Percentiles rank a stretch among this genome's conserved stretches.
These are phyloP conservation scores for Stictonetta naevosa DNA, from an alignment of 2,113 vertebrate species.

Conservation along the genomic window DNA sequence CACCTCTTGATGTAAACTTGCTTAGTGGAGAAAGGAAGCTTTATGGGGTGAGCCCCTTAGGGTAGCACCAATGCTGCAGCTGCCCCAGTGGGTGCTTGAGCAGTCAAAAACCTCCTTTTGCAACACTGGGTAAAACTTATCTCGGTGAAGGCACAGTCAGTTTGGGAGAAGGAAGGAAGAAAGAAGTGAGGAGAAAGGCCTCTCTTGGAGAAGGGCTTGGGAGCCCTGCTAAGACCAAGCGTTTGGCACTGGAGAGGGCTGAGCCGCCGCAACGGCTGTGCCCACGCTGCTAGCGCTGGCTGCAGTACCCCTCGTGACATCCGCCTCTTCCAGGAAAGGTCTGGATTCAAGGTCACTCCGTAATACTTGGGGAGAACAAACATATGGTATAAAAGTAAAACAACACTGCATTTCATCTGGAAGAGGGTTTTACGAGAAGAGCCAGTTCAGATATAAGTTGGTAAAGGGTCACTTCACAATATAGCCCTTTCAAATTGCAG, in stretches of 20 bases:
- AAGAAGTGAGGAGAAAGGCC: background rate
- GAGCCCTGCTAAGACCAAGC: background rate
- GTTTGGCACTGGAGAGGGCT: background rate
- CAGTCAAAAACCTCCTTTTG: fast-evolving
- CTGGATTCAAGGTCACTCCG: background rate
- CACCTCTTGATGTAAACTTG: fast-evolving
- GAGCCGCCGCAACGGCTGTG: background rate
- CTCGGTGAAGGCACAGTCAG: background rate
- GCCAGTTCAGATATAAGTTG: background rate
- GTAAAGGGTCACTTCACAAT: slow-evolving; percentile 65
- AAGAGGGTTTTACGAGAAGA: background rate
- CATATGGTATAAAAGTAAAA: background rate
- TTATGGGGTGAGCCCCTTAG: fast-evolving
- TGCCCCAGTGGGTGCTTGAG: too few species aligned
- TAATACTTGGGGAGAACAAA: background rate
- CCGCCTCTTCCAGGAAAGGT: background rate
- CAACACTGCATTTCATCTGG: background rate
- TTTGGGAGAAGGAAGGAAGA: background rate
- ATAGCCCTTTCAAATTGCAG: slow-evolving; percentile 55
- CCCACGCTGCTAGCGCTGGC: fast-evolving
- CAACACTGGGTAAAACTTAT: background rate
- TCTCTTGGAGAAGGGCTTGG: fast-evolving
- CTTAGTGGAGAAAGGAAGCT: too few species aligned
- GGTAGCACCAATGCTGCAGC: background rate
- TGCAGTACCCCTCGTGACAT: fast-evolving